Conservation (phyloP, 1,140 invertebrate species). For the Drosophila sp. region DNA sequence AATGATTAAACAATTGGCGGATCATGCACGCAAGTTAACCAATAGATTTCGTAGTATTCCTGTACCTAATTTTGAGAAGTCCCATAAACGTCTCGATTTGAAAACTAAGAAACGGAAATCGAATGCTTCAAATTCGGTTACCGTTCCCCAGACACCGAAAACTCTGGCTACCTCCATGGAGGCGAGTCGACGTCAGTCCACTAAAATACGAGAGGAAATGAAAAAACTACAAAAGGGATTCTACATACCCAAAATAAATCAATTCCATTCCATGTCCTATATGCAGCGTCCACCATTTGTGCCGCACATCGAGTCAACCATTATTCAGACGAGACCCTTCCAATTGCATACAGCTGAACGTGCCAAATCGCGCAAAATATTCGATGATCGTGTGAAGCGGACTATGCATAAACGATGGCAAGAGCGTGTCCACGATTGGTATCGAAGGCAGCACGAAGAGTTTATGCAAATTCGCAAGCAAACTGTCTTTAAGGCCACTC, state of each 20-base stretch:
- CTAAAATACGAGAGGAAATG: background rate
- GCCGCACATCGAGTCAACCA: slow-evolving; percentile 31
- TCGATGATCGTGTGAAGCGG: slow-evolving; percentile 17
- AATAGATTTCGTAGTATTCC: slow-evolving; percentile 40
- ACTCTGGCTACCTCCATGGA: slow-evolving; percentile 39
- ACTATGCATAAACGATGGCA: slow-evolving; percentile 14
- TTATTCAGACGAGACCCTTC: slow-evolving; percentile 44
- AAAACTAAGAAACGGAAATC: background rate
- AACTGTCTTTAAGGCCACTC: slow-evolving; percentile 57
- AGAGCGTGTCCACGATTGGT: background rate
- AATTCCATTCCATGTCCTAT: background rate
- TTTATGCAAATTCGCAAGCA: slow-evolving; percentile 21
- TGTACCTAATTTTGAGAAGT: slow-evolving; percentile 47
- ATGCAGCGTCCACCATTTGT: slow-evolving; percentile 43
- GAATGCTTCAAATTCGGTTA: slow-evolving; percentile 18
- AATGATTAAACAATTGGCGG: background rate
- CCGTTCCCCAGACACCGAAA: slow-evolving; percentile 33
- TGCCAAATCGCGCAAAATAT: slow-evolving; percentile 30
- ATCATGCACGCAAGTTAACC: background rate
- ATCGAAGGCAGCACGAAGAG: slow-evolving; percentile 15
- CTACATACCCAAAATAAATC: slow-evolving; percentile 22
- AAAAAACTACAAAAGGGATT: background rate
- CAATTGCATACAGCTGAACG: slow-evolving; percentile 28
- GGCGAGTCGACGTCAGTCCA: background rate
- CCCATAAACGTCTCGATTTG: slow-evolving; percentile 33